phyloP scores from a whole-genome alignment of 2,888 invertebrate species.

The Trichogramma dendrolimi region DNA sequence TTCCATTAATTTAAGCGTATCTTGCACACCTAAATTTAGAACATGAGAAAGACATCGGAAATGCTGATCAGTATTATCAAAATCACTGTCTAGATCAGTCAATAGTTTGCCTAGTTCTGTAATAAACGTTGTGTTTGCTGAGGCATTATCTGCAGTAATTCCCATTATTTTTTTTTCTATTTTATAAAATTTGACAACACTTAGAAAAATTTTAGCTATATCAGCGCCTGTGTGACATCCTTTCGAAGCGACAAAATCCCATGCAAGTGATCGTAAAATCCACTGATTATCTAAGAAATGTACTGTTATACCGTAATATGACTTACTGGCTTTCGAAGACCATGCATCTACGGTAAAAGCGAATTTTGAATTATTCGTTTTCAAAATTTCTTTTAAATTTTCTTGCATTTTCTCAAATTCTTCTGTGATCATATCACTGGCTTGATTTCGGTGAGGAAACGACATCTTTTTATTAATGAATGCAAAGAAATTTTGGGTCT shows the following conservation, averaged over 20 bases:
- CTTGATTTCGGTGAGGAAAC: too few relatives aligned
- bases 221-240: constrained; percentile 35
- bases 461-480: too few relatives aligned
- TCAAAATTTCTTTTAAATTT: too few relatives aligned
- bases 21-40: constrained; percentile 13
- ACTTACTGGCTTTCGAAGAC: constrained; percentile 31
- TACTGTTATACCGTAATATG: constrained; percentile 34
- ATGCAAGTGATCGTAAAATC: constrained; percentile 21
- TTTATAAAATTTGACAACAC: constrained; percentile 17
- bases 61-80: constrained; percentile 13
- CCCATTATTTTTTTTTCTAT: constrained; percentile 21
- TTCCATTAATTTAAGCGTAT: constrained; percentile 11
- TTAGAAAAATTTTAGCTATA: constrained; percentile 30
- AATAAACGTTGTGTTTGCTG: constrained; percentile 23
- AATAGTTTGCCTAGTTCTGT: constrained; percentile 12
- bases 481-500: too few relatives aligned
- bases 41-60: constrained; percentile 14
- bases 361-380: too few relatives aligned
- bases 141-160: constrained; percentile 26
- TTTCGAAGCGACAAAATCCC: constrained; percentile 2
- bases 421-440: too few relatives aligned
- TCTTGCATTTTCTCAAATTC: too few relatives aligned
- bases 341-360: constrained; percentile 24
- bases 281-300: constrained; percentile 35
- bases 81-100: constrained; percentile 6